Conservation (phyloP, 1,140 invertebrate species). For the Trinorchestia longiramus region DNA sequence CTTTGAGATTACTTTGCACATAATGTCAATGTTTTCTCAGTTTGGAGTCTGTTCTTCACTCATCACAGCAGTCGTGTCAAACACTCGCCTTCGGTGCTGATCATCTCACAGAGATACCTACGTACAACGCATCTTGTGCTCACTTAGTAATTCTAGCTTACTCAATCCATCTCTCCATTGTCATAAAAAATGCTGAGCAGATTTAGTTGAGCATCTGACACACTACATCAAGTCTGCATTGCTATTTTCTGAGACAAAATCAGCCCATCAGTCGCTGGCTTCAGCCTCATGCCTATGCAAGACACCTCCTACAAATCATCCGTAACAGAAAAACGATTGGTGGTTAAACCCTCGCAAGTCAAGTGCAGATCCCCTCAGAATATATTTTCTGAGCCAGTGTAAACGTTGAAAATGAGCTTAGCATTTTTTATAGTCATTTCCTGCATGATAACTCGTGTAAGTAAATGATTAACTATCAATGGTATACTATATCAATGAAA, state of each 20-base stretch:
- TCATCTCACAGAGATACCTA: not conserved
- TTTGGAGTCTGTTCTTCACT: not conserved
- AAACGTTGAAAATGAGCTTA: not conserved
- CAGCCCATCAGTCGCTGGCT: not conserved
- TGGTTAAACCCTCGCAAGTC: not conserved
- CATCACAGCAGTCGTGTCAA: not conserved
- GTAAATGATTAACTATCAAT: too few species aligned
- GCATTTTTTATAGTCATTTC: too few species aligned
- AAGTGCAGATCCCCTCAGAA: not conserved
- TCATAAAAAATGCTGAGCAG: not conserved
- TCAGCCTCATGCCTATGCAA: not conserved
- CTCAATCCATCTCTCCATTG: not conserved
- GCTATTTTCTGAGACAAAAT: not conserved
- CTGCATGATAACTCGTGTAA: too few species aligned
- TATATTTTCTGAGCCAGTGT: not conserved
- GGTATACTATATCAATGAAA: too few species aligned
- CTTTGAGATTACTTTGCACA: too few species aligned
- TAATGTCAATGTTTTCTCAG: not conserved
- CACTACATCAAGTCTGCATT: not conserved
- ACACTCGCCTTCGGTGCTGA: not conserved
- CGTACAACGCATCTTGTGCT: not conserved
- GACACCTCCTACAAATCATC: not conserved
- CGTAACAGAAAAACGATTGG: not conserved
- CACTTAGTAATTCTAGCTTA: not conserved
- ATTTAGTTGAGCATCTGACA: not conserved